These are phyloP conservation scores for Willowsia nigromaculata DNA, from an alignment of 2,888 invertebrate species.

Conservation along the genomic window DNA sequence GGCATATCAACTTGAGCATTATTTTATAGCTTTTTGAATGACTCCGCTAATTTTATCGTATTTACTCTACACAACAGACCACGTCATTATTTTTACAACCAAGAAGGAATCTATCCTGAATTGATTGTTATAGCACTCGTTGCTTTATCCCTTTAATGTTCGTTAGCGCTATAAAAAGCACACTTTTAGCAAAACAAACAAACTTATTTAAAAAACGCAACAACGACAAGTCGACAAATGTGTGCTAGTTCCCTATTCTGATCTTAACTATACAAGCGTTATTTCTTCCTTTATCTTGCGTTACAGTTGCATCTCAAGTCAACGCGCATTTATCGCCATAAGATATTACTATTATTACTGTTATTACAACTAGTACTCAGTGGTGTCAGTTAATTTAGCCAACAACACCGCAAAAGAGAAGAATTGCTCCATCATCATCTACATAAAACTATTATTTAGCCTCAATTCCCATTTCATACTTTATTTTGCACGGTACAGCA, in stretches of 20 bases:
- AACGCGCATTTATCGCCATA: constrained; percentile 11
- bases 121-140: not conserved
- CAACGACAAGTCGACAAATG: too few species aligned
- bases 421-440: constrained; percentile 36
- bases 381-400: constrained; percentile 37
- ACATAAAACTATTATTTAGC: constrained; percentile 36
- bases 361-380: not conserved
- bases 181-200: constrained; percentile 5
- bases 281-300: not conserved
- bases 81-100: constrained; percentile 35
- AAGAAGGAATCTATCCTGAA: constrained; percentile 16
- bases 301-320: not conserved
- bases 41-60: constrained; percentile 60
- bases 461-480: constrained; percentile 10
- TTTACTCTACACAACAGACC: constrained; percentile 30
- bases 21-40: constrained; percentile 57
- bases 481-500: not conserved
- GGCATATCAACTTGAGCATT: not conserved
- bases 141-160: not conserved
- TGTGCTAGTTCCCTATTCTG: not conserved
- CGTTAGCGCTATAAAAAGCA: not conserved
- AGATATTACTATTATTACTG: constrained; percentile 23
- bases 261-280: not conserved
- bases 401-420: constrained; percentile 34
- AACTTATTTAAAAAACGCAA: constrained; percentile 27